Conservation (phyloP, 2,888 invertebrate species). For the Gortyna flavago region DNA sequence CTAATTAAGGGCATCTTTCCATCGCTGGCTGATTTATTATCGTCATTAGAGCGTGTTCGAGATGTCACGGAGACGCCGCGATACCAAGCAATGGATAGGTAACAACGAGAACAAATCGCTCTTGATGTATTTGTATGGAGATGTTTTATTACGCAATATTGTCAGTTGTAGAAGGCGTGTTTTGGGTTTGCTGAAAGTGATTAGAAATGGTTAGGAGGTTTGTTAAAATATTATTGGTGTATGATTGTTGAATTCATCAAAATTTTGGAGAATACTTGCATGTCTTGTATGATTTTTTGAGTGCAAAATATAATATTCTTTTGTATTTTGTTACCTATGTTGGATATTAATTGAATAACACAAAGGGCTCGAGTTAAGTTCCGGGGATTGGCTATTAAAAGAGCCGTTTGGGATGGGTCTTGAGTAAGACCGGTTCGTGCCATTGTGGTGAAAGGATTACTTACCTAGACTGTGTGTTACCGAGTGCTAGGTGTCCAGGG, state of each 20-base stretch:
- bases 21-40: conserved; percentile 76
- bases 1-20: conserved; percentile 80
- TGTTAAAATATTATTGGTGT: neutral
- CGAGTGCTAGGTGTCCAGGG: too few relatives aligned
- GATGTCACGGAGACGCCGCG: conserved; percentile 61
- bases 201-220: neutral
- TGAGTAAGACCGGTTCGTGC: too few relatives aligned
- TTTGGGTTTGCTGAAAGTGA: neutral
- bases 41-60: conserved; percentile 71
- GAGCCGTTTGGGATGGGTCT: too few relatives aligned
- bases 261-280: neutral
- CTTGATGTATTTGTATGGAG: conserved; percentile 37
- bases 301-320: neutral
- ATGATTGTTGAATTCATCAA: neutral
- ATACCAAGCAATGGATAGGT: conserved; percentile 66
- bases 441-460: too few relatives aligned
- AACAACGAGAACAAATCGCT: conserved; percentile 54
- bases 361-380: too few relatives aligned
- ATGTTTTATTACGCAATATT: conserved; percentile 44
- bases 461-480: too few relatives aligned
- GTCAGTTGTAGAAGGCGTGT: neutral
- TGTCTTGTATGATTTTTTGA: too few relatives aligned
- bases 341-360: too few relatives aligned
- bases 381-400: too few relatives aligned
- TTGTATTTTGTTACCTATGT: too few relatives aligned